Conservation (phyloP, 2,888 invertebrate genomes). For the Ferdinandea cuprea region DNA sequence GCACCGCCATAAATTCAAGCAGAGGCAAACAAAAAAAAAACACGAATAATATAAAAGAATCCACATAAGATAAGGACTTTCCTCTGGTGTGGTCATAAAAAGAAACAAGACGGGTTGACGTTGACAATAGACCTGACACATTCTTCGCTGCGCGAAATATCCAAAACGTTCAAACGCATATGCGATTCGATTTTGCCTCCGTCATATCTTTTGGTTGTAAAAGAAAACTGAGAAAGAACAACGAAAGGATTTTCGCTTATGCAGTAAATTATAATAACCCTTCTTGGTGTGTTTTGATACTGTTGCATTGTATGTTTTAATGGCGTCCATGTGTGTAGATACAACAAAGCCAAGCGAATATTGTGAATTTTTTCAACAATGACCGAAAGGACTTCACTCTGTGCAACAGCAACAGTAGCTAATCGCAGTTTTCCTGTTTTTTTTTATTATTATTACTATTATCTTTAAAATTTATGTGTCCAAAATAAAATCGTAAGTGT, state of each 20-base stretch:
- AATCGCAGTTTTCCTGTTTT: constrained; percentile 17
- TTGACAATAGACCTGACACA: constrained; percentile 68
- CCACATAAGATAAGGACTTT: constrained; percentile 64
- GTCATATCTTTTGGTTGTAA: constrained; percentile 33
- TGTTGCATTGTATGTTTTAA: constrained; percentile 34
- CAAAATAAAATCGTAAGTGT: constrained; percentile 46
- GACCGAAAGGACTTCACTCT: constrained; percentile 14
- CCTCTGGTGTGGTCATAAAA: constrained; percentile 69
- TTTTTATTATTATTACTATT: not conserved
- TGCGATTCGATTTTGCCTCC: constrained; percentile 60
- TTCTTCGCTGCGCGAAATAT: constrained; percentile 54
- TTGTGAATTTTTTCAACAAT: constrained; percentile 30
- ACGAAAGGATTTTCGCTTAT: constrained; percentile 43
- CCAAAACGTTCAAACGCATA: constrained; percentile 42
- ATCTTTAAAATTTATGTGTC: constrained; percentile 49
- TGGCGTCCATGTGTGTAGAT: constrained; percentile 41
- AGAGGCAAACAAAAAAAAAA: no score
- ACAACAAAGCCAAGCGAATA: constrained; percentile 47
- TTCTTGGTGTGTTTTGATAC: constrained; percentile 29
- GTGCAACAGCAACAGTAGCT: constrained; percentile 25
- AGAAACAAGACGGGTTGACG: constrained; percentile 65
- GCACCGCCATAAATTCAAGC: constrained; percentile 63
- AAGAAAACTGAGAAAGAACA: constrained; percentile 9
- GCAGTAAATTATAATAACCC: no score
- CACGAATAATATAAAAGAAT: constrained; percentile 23